phyloP scores from a whole-genome alignment of 2,113 vertebrate genomes.

The Clinocottus analis region DNA sequence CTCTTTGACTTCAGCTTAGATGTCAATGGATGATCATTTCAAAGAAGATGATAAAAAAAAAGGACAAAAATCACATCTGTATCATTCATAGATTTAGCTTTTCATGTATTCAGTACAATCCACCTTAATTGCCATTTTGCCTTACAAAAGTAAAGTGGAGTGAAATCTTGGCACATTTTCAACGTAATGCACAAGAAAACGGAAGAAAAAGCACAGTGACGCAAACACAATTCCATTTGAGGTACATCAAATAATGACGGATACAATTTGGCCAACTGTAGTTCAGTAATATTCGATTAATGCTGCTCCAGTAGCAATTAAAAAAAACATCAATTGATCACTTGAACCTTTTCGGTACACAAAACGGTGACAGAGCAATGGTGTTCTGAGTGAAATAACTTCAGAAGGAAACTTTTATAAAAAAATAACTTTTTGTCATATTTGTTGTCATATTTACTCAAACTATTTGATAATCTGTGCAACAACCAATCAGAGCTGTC shows the following conservation, averaged over 20 bases:
- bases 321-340: neutral
- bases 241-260: neutral
- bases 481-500: too few relatives aligned
- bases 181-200: neutral
- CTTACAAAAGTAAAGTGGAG: slow-evolving; percentile 28
- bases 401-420: too few relatives aligned
- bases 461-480: neutral
- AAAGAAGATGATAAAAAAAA: slow-evolving; percentile 57
- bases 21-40: slow-evolving; percentile 62
- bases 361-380: neutral
- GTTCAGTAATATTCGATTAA: neutral
- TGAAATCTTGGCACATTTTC: slow-evolving; percentile 1
- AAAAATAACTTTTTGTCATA: neutral
- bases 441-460: neutral
- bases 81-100: slow-evolving; percentile 47
- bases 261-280: neutral
- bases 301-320: neutral
- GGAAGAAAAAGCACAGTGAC: neutral
- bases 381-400: neutral
- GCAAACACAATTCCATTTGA: neutral
- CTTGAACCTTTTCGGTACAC: neutral
- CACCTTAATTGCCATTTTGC: slow-evolving; percentile 51
- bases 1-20: slow-evolving; percentile 63
- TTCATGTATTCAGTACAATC: slow-evolving; percentile 37
- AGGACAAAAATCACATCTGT: slow-evolving; percentile 46